Conservation (phyloP, 2,888 invertebrate species). For the Acheta domesticus region DNA sequence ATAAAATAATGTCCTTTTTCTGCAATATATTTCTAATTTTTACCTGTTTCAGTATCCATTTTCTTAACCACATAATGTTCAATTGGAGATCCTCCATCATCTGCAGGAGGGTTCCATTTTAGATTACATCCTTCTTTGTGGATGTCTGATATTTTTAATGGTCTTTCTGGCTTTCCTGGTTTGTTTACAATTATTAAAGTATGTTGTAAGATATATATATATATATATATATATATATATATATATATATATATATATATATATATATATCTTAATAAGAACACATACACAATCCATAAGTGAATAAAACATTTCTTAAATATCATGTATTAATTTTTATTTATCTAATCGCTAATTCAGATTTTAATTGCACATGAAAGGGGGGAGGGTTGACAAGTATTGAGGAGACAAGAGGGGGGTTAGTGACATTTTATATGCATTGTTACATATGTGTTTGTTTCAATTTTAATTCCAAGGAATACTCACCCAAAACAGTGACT, state of each 20-base stretch:
- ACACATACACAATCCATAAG: background rate
- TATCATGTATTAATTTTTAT: too few relatives aligned
- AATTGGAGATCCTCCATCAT: constrained; percentile 90
- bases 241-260: too few relatives aligned
- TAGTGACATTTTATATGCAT: too few relatives aligned
- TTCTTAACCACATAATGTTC: constrained; percentile 94
- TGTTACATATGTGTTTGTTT: too few relatives aligned
- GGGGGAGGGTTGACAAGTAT: too few relatives aligned
- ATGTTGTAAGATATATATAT: background rate
- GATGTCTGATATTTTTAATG: constrained; percentile 84
- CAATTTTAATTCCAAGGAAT: too few relatives aligned
- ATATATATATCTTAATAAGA: background rate
- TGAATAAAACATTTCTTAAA: too few relatives aligned
- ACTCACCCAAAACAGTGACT: constrained; percentile 70
- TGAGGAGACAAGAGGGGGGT: too few relatives aligned
- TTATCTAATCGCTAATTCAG: too few relatives aligned
- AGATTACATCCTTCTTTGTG: constrained; percentile 94
- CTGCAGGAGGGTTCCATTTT: constrained; percentile 93
- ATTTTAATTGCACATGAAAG: too few relatives aligned
- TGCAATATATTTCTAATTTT: background rate
- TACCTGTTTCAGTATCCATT: constrained; percentile 75
- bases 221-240: too few relatives aligned
- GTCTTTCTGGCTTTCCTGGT: constrained; percentile 90
- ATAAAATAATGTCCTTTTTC: too few relatives aligned
- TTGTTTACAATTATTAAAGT: constrained; percentile 43